These are phyloP conservation scores for Lasius fuliginosus DNA, from an alignment of 2,888 invertebrate species.

Conservation along the genomic window DNA sequence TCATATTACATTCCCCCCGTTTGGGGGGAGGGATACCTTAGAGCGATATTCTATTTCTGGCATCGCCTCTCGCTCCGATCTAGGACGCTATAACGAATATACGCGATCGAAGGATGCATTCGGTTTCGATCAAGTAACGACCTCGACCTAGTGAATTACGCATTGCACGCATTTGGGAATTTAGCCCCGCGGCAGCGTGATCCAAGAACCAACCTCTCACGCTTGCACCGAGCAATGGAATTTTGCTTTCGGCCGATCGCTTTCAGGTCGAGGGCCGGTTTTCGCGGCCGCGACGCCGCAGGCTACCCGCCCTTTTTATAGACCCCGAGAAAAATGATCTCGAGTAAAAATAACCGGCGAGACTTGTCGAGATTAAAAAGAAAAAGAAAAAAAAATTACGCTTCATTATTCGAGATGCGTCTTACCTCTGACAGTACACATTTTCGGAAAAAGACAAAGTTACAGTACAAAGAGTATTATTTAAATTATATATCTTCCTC, in stretches of 20 bases:
- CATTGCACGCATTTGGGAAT: slow-evolving; percentile 55
- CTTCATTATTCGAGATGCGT: background rate
- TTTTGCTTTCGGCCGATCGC: slow-evolving; percentile 47
- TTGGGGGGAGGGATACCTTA: background rate
- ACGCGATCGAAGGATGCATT: slow-evolving; percentile 10
- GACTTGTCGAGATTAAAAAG: background rate
- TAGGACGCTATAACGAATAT: background rate
- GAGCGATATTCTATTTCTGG: background rate
- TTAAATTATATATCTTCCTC: background rate
- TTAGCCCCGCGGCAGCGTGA: slow-evolving; percentile 59
- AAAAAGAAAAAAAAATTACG: background rate
- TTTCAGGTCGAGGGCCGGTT: slow-evolving; percentile 44
- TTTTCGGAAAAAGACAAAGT: background rate
- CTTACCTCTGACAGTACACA: background rate
- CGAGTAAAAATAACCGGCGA: slow-evolving; percentile 42
- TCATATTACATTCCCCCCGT: background rate
- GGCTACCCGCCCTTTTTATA: slow-evolving; percentile 28
- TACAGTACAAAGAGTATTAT: background rate
- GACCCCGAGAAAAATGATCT: slow-evolving; percentile 32
- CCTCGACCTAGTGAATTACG: slow-evolving; percentile 74
- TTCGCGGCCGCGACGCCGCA: slow-evolving; percentile 31
- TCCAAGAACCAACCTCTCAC: slow-evolving; percentile 27
- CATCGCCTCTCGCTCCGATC: background rate
- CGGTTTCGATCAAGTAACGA: slow-evolving; percentile 65
- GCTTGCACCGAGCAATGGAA: slow-evolving; percentile 30